Evolutionary conservation across 2,113 vertebrate genomes (phyloP).

Genomic region (Opisthocomus hoazin): DNA sequence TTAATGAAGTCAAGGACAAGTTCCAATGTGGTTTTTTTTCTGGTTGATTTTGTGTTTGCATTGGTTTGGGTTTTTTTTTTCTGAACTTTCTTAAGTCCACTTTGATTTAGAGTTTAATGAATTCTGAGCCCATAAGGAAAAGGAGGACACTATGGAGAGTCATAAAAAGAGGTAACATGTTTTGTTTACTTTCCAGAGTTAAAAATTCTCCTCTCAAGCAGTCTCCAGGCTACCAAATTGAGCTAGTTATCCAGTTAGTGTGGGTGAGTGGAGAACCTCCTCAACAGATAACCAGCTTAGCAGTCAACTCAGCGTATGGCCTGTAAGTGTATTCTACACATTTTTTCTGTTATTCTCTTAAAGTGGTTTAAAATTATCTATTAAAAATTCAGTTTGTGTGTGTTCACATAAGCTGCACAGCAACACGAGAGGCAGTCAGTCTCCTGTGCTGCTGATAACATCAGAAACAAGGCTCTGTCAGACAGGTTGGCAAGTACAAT

Average conservation of each 20-base stretch:
- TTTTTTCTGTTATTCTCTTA: background rate
- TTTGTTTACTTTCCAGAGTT: conserved; percentile 80
- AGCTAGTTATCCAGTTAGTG: conserved; percentile 93
- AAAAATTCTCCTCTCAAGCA: conserved; percentile 93
- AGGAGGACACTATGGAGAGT: background rate
- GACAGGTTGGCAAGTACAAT: background rate
- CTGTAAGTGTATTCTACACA: conserved; percentile 79
- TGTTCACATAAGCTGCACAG: background rate
- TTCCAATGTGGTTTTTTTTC: background rate
- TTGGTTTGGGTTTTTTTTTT: background rate
- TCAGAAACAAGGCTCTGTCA: background rate
- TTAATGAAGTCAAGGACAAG: background rate
- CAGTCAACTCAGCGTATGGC: conserved; percentile 91
- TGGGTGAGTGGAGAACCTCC: conserved; percentile 98
- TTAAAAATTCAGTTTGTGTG: background rate
- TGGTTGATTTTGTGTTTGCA: background rate
- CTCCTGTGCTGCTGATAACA: background rate
- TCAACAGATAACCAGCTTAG: conserved; percentile 94
- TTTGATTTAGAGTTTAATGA: background rate
- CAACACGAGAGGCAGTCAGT: background rate
- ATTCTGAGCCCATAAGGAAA: background rate
- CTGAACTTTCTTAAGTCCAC: background rate
- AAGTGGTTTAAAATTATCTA: background rate
- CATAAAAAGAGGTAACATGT: background rate
- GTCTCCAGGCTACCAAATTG: conserved; percentile 93